A percentile compares a stretch with the other conserved stretches of the same genome.
phyloP scores from a whole-genome alignment of 2,888 invertebrate genomes.

The Sclerodermus sp. region DNA sequence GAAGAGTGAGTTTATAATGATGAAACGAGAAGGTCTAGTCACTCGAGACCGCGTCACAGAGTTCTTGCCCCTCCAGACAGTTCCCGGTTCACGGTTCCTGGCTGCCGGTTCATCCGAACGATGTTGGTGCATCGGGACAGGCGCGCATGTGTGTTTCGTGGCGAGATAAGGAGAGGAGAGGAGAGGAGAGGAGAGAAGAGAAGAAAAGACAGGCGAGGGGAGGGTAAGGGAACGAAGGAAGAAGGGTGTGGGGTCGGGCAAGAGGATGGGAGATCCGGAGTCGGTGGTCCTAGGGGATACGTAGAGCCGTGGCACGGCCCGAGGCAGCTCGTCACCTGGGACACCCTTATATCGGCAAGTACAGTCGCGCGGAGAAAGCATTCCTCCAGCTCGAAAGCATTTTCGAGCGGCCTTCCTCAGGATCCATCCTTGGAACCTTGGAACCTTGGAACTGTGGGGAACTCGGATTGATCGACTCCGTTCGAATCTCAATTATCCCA shows the following conservation, averaged over 20 bases:
- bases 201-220: background rate
- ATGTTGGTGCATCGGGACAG: background rate
- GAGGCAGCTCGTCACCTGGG: constrained; percentile 55
- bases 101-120: too few species aligned
- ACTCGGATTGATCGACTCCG: too few species aligned
- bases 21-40: constrained; percentile 33
- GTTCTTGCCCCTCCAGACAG: constrained; percentile 23
- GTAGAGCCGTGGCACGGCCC: constrained; percentile 52
- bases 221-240: constrained; percentile 7
- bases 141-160: background rate
- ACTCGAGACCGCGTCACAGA: constrained; percentile 31
- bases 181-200: background rate
- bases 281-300: constrained; percentile 46
- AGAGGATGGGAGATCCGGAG: constrained; percentile 30
- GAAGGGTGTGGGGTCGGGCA: constrained; percentile 1
- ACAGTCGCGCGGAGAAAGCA: constrained; percentile 50
- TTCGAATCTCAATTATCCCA: too few species aligned
- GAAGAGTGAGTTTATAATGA: constrained; percentile 40
- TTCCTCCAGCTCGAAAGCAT: background rate
- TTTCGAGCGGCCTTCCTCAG: background rate
- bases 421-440: constrained; percentile 7
- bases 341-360: constrained; percentile 54
- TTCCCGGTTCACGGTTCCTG: constrained; percentile 4
- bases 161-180: background rate
- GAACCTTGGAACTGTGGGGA: too few species aligned